phyloP scores from a whole-genome alignment of 2,797 vertebrate genomes.

The Crotalus adamanteus region DNA sequence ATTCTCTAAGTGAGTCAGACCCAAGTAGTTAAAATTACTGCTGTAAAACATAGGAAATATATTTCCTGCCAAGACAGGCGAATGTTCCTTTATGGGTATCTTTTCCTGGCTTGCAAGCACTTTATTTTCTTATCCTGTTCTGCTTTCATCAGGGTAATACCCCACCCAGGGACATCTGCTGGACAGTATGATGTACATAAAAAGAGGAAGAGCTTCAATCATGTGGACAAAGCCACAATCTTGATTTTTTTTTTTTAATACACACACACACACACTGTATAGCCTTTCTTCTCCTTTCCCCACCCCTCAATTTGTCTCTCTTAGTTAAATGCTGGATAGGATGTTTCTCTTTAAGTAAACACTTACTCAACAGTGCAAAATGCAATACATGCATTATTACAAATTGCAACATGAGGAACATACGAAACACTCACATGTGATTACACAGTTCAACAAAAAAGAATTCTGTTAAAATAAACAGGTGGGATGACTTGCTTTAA shows the following conservation, averaged over 20 bases:
- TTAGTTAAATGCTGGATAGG: slow-evolving; percentile 45
- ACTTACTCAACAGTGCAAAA: slow-evolving; percentile 44
- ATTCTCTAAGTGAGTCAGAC: slow-evolving; percentile 46
- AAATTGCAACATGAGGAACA: slow-evolving; percentile 54
- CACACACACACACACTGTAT: not conserved
- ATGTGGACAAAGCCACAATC: not conserved
- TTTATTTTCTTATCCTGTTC: slow-evolving; percentile 39
- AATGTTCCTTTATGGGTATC: slow-evolving; percentile 49
- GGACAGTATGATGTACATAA: not conserved
- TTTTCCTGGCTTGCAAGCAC: slow-evolving; percentile 47
- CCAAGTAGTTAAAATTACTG: slow-evolving; percentile 63
- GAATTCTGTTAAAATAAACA: slow-evolving; percentile 11
- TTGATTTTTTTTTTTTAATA: not conserved
- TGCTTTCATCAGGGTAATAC: slow-evolving; percentile 43
- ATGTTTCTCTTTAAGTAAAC: slow-evolving; percentile 48
- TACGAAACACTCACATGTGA: not conserved
- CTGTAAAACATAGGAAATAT: slow-evolving; percentile 61
- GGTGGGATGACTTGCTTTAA: not conserved
- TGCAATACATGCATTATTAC: slow-evolving; percentile 53
- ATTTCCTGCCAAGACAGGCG: slow-evolving; percentile 57
- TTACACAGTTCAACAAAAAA: slow-evolving; percentile 3
- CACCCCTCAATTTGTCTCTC: slow-evolving; percentile 18
- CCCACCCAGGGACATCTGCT: not conserved
- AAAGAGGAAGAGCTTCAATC: not conserved
- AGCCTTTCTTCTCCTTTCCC: not conserved